phyloP scores from a whole-genome alignment of 2,113 vertebrate genomes.

The Mellivora capensis region DNA sequence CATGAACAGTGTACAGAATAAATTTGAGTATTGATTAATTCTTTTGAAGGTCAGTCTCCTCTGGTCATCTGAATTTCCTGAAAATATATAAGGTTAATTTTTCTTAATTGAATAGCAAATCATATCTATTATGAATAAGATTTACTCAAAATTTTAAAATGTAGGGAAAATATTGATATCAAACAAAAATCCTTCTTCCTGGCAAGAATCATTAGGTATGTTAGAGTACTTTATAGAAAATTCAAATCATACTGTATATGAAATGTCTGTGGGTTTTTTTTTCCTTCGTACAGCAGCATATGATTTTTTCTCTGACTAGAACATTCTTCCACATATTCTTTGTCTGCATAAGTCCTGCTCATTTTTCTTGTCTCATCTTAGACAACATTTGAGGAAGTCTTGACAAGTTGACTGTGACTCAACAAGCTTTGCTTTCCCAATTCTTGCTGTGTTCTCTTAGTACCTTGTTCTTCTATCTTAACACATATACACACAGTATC shows the following conservation, averaged over 20 bases:
- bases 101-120: background rate
- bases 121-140: background rate
- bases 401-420: background rate
- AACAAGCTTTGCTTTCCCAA: background rate
- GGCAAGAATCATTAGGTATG: background rate
- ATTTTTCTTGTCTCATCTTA: background rate
- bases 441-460: background rate
- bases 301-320: background rate
- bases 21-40: conserved; percentile 50
- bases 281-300: background rate
- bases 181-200: background rate
- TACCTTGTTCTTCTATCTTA: background rate
- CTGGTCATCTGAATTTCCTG: conserved; percentile 29
- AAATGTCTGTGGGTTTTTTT: background rate
- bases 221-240: background rate
- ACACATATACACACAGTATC: background rate
- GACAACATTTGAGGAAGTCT: background rate
- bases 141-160: background rate
- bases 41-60: conserved; percentile 49
- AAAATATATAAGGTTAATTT: conserved; percentile 25
- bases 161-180: background rate
- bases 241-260: background rate
- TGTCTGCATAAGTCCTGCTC: background rate
- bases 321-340: background rate
- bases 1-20: conserved; percentile 31